These are phyloP conservation scores for Scelioninae gen. 2 DNA, from an alignment of 2,888 invertebrate species.

Conservation along the genomic window DNA sequence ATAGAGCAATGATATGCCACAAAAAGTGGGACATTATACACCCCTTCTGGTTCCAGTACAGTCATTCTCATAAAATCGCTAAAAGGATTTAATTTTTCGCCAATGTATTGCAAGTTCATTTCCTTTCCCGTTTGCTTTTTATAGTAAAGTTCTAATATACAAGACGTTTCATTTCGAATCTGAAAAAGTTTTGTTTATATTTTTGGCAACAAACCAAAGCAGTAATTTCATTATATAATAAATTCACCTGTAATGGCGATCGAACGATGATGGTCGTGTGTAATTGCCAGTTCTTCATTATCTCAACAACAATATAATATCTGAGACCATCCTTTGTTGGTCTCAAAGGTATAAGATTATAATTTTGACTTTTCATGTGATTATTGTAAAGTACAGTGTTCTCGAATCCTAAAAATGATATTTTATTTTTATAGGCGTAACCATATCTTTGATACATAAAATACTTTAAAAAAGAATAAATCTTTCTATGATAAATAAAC, in stretches of 20 bases:
- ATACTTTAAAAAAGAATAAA: too few species aligned
- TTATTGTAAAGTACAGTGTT: constrained; percentile 81
- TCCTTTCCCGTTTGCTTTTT: constrained; percentile 83
- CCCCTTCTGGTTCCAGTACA: constrained; percentile 84
- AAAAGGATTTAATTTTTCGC: constrained; percentile 84
- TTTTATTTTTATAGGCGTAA: too few species aligned
- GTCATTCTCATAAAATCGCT: constrained; percentile 84
- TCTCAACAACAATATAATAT: constrained; percentile 83
- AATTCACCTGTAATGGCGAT: constrained; percentile 84
- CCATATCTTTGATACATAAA: too few species aligned
- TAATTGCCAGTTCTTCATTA: constrained; percentile 78
- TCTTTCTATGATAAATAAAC: too few species aligned
- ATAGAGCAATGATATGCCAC: constrained; percentile 89
- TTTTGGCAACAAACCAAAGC: too few species aligned
- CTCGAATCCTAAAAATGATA: constrained; percentile 75
- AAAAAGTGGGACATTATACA: constrained; percentile 85
- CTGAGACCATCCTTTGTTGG: constrained; percentile 79
- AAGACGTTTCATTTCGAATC: constrained; percentile 87
- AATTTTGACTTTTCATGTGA: constrained; percentile 77
- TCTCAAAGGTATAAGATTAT: constrained; percentile 81
- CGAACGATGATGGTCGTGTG: constrained; percentile 80
- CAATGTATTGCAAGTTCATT: constrained; percentile 80
- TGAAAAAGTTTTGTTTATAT: too few species aligned
- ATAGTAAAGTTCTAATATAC: constrained; percentile 85
- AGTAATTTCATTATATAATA: too few species aligned